These are phyloP conservation scores for Florisuga fusca DNA, from an alignment of 2,797 vertebrate genomes.

Conservation along the genomic window DNA sequence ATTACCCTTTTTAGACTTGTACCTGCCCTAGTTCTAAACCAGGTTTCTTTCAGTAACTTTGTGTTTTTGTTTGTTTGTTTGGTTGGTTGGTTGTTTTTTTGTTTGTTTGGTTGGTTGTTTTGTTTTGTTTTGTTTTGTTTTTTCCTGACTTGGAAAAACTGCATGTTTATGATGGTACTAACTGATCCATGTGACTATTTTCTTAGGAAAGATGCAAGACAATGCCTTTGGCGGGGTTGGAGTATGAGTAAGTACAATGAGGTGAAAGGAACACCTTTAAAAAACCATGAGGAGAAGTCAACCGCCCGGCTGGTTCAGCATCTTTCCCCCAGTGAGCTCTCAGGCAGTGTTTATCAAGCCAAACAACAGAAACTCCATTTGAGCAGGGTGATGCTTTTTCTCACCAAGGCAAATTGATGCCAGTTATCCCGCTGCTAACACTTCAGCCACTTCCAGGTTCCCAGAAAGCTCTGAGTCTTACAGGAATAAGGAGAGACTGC, in stretches of 20 bases:
- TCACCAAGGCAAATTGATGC: background rate
- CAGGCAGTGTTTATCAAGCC: background rate
- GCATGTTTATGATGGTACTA: background rate
- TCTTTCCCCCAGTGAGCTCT: background rate
- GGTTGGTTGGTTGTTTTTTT: too few species aligned
- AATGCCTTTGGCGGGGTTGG: background rate
- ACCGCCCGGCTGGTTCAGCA: background rate
- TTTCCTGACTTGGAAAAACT: background rate
- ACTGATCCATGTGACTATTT: background rate
- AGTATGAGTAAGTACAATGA: background rate
- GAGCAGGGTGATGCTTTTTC: background rate
- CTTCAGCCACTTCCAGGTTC: background rate
- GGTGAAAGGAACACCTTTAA: slow-evolving; percentile 21
- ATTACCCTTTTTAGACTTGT: background rate
- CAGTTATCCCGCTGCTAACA: background rate
- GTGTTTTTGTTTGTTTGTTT: background rate
- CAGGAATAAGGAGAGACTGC: background rate
- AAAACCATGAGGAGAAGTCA: background rate
- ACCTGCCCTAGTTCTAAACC: background rate
- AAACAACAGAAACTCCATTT: background rate
- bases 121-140: background rate
- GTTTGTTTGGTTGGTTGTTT: too few species aligned
- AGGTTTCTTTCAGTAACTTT: background rate
- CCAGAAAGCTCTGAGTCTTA: background rate
- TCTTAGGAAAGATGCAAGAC: background rate